Conservation (phyloP, 2,888 invertebrate species). For the Tetragonula carbonaria region DNA sequence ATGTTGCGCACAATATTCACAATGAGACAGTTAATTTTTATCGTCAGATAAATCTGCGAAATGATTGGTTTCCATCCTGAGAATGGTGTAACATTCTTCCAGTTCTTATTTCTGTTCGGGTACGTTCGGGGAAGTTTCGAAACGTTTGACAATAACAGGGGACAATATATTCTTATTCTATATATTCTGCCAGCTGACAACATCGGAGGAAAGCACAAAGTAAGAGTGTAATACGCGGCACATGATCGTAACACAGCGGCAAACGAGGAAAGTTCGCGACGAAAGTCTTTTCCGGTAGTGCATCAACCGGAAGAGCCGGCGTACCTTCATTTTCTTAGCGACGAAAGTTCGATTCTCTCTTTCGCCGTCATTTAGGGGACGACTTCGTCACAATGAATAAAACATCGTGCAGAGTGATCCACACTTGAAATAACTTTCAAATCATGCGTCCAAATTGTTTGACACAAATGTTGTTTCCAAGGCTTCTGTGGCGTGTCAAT, state of each 20-base stretch:
- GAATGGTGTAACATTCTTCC: neutral
- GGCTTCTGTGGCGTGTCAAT: too few relatives aligned
- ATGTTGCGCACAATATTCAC: neutral
- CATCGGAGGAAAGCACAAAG: slow-evolving; percentile 37
- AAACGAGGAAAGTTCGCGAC: slow-evolving; percentile 58
- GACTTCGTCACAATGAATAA: neutral
- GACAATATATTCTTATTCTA: slow-evolving; percentile 34
- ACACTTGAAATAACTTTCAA: too few relatives aligned
- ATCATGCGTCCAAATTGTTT: too few relatives aligned
- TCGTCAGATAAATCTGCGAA: neutral
- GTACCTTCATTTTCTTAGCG: slow-evolving; percentile 21
- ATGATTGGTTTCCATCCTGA: neutral
- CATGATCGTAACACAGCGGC: slow-evolving; percentile 47
- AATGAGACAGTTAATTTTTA: neutral
- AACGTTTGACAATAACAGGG: slow-evolving; percentile 5
- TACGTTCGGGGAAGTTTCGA: neutral
- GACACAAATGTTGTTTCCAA: too few relatives aligned
- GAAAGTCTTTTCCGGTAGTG: slow-evolving; percentile 33
- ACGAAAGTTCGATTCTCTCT: slow-evolving; percentile 2
- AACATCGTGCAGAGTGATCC: too few relatives aligned
- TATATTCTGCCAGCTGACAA: slow-evolving; percentile 28
- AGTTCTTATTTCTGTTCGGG: neutral
- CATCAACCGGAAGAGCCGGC: slow-evolving; percentile 14
- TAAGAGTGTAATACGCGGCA: slow-evolving; percentile 47
- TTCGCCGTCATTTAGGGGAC: neutral